Percentiles rank a stretch among this genome's conserved stretches.
These are phyloP conservation scores for Sphenopsis melanotis DNA, from an alignment of 2,797 vertebrate genomes.

Conservation along the genomic window DNA sequence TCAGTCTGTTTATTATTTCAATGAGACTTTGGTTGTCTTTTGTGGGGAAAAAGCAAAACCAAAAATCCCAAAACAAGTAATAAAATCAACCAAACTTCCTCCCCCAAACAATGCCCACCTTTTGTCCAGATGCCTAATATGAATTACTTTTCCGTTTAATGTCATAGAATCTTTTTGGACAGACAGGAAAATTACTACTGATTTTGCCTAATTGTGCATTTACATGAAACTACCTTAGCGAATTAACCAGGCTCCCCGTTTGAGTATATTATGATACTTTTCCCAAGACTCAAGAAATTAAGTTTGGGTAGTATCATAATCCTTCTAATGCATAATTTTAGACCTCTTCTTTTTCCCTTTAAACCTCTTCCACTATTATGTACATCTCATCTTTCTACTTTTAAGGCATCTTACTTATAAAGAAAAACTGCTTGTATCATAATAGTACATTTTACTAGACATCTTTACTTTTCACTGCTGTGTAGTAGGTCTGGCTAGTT, in stretches of 20 bases:
- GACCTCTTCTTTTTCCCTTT: not conserved
- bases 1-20: not conserved
- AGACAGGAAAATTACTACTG: not conserved
- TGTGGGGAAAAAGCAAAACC: not conserved
- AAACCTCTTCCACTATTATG: not conserved
- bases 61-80: not conserved
- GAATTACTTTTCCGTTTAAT: not conserved
- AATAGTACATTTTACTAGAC: not conserved
- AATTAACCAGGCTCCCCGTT: not conserved
- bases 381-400: not conserved
- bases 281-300: not conserved
- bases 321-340: not conserved
- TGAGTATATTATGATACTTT: not conserved
- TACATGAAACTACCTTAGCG: not conserved
- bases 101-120: fast-evolving
- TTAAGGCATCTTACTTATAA: not conserved
- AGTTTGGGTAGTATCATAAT: not conserved
- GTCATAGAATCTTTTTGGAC: not conserved
- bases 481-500: not conserved
- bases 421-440: not conserved
- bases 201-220: not conserved
- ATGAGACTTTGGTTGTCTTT: not conserved
- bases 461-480: not conserved
- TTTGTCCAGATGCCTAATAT: not conserved
- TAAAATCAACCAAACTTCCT: fast-evolving